A percentile compares a stretch with the other conserved stretches of the same genome.
These are phyloP conservation scores for Kryptopterus vitreolus DNA, from an alignment of 2,797 vertebrate species.

Conservation along the genomic window DNA sequence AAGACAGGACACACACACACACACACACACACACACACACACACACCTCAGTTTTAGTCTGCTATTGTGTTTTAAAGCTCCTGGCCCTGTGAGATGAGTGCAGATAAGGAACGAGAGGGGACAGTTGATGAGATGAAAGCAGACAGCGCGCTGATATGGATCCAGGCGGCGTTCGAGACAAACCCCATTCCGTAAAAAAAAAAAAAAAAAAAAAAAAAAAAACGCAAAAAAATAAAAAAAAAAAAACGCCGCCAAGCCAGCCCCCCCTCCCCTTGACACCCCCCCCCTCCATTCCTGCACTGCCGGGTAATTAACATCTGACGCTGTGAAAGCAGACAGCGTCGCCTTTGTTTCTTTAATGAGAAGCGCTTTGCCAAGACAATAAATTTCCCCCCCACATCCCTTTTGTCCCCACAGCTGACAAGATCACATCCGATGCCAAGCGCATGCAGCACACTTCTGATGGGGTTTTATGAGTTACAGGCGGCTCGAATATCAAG, in stretches of 20 bases:
- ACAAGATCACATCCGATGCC: conserved; percentile 30
- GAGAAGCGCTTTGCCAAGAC: conserved; percentile 48
- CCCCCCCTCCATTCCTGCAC: conserved; percentile 39
- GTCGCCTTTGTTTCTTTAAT: conserved; percentile 54
- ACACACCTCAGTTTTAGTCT: conserved; percentile 63
- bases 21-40: conserved; percentile 54
- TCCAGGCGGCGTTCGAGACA: conserved; percentile 67
- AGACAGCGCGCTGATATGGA: conserved; percentile 68
- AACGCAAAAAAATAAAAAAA: too few relatives aligned
- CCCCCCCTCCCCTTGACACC: conserved; percentile 6
- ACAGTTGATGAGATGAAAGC: conserved; percentile 71
- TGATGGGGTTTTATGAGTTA: conserved; percentile 26
- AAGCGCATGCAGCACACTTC: conserved; percentile 17
- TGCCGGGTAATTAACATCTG: conserved; percentile 52
- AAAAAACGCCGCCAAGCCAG: too few relatives aligned
- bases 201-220: too few relatives aligned
- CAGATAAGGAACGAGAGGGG: conserved; percentile 61
- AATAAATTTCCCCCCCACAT: conserved; percentile 47
- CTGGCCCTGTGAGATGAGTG: conserved; percentile 62
- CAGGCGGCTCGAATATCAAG: conserved; percentile 12
- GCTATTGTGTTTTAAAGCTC: conserved; percentile 66
- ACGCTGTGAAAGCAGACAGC: conserved; percentile 38
- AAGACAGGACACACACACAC: conserved; percentile 61
- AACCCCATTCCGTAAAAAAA: too few relatives aligned
- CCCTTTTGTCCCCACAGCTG: conserved; percentile 38